Evolutionary conservation across 2,888 invertebrate genomes (phyloP), one percentile per base, ranked within the genome.

Genomic region (Drosophila kuntzei): DNA sequence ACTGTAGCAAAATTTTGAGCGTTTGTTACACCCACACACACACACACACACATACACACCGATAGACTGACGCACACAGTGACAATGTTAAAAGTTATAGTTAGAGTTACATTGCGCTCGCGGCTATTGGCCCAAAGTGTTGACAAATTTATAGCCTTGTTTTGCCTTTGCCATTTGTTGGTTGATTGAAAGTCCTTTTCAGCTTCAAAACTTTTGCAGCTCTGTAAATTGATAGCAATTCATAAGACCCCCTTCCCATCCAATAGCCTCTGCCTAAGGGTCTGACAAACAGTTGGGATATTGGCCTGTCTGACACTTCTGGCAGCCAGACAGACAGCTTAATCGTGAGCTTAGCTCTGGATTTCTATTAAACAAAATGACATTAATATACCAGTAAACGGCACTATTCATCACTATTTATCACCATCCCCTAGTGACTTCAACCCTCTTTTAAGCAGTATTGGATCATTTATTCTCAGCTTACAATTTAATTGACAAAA

Each of bases 101-200:
- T 60, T 53, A 34, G 27, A 72, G 36, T 67, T 27, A 39, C 34
- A 72, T 39, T 53, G 59, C 44, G 46, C 60, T 44, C 59, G 57
- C 60, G 58, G 71, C 68, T 59, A 70, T 71, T 58, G 84, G 72
- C 69, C 76, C 54, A 71, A 78, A 82, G 85, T 72, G 82, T 85
- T 82, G 88, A 85, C 86, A 82, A 85, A 87, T 82, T 82, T 82
- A 82, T 85, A 62, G 88, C 71, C 72, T 85, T 85, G 82, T 82
- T 82, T 87, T 82, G 79, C 79, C 59, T 49, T 59, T 76, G 60
- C 66, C 72, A 57, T 86, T 75, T 79, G 81, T 62, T 71, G 64
- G 39, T 49, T 87, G 82, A 82, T 81, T 87, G 82, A 87, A 85
- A 81, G 79, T 73, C 63, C 47, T 49, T 66, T 60, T 47, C 29